These are phyloP conservation scores for Pogona vitticeps DNA, from an alignment of 2,113 vertebrate genomes.

Conservation along the genomic window DNA sequence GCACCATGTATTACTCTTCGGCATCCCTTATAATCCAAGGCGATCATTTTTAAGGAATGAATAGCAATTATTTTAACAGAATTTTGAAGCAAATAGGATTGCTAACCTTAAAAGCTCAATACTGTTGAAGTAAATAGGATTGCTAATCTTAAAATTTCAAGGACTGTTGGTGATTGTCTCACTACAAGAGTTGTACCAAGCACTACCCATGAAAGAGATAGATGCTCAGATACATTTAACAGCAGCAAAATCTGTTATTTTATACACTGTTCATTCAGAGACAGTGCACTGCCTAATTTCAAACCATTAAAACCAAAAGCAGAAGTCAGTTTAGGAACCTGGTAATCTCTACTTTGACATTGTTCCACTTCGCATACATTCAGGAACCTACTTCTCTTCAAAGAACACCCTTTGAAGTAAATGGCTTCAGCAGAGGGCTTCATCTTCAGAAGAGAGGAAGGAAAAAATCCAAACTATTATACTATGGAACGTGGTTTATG, in stretches of 20 bases:
- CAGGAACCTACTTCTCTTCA: too few relatives aligned
- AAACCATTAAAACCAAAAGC: too few relatives aligned
- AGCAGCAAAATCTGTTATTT: too few relatives aligned
- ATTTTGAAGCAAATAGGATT: background rate
- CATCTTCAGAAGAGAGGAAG: background rate
- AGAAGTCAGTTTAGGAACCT: too few relatives aligned
- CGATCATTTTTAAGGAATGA: background rate
- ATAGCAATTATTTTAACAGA: background rate
- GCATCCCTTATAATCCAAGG: background rate
- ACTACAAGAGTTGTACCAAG: background rate
- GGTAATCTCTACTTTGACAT: too few relatives aligned
- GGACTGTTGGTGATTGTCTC: background rate
- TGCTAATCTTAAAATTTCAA: background rate
- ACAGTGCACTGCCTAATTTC: too few relatives aligned
- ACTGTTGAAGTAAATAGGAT: too few relatives aligned
- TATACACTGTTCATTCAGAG: too few relatives aligned
- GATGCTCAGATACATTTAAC: background rate
- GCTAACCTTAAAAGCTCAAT: background rate
- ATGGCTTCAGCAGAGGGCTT: background rate
- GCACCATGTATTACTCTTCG: background rate
- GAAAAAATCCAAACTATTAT: background rate
- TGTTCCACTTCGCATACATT: too few relatives aligned
- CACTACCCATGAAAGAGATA: background rate
- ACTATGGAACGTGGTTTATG: background rate
- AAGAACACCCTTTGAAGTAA: background rate